These are phyloP conservation scores for Amorpha juglandis DNA, from an alignment of 2,888 invertebrate genomes.

Conservation along the genomic window DNA sequence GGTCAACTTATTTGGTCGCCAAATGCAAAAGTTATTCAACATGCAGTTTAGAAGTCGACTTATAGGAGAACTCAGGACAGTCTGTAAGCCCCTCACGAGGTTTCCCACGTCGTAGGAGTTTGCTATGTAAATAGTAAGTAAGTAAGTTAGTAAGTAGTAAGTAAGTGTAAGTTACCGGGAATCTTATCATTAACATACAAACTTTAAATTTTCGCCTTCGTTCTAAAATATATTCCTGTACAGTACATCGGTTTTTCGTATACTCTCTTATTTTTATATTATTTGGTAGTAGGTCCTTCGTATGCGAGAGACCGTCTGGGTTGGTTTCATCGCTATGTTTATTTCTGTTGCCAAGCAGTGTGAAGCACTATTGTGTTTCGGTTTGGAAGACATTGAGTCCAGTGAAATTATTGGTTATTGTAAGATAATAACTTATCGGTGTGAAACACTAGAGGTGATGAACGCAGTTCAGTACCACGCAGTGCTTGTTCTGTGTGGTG, in stretches of 20 bases:
- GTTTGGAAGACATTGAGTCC: too few relatives aligned
- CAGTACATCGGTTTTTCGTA: background rate
- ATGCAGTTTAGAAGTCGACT: background rate
- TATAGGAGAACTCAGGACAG: slow-evolving; percentile 4
- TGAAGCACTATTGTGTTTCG: too few relatives aligned
- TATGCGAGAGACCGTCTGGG: too few relatives aligned
- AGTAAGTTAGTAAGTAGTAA: too few relatives aligned
- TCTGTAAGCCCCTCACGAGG: background rate
- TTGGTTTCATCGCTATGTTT: too few relatives aligned
- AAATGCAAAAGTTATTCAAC: background rate
- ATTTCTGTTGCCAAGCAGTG: too few relatives aligned
- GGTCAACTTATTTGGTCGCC: background rate
- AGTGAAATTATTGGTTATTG: too few relatives aligned
- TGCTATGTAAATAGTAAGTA: slow-evolving; percentile 8
- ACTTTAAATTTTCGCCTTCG: background rate
- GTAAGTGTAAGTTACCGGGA: background rate
- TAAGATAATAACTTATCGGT: too few relatives aligned
- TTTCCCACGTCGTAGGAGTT: background rate
- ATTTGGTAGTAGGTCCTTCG: too few relatives aligned
- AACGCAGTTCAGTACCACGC: too few relatives aligned
- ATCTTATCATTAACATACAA: slow-evolving; percentile 12
- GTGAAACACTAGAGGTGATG: too few relatives aligned
- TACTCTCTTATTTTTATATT: background rate
- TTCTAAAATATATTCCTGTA: background rate
- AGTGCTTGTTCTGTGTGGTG: too few relatives aligned